Evolutionary conservation across 2,797 vertebrate genomes (phyloP), one percentile per base, ranked within the genome.

Genomic region (Rousettus madagascariensis): DNA sequence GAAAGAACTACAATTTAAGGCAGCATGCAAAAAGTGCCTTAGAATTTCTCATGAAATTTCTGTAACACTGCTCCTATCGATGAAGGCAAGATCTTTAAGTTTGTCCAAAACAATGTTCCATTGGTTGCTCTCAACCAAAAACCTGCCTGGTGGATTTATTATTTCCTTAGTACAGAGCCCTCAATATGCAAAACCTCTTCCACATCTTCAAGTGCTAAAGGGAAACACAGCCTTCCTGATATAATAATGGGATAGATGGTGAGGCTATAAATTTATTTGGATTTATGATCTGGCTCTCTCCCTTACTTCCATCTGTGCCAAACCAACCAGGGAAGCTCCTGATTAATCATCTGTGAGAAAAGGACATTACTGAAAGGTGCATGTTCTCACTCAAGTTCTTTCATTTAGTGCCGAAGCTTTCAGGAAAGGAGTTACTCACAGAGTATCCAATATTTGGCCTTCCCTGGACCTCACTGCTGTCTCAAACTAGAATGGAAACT

Each of bases 231-330:
- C 36, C 69, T 78, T 95, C 86, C 82, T 91, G 82, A 87, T 91
- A 88, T 49, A 97, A 92, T 91, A 90, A 95, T 57, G 86, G 93
- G 84, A 95, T 96, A 94, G 95, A 93, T 77, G 77, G 85, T 6
- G 72, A 97, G 84, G 91, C 92, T 84, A 94, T 97, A 96, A 90
- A 93, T 96, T 96, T 87, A 61, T 90, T 87, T 92, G 95, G 94
- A 98, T 97, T 98, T 97, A 97, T 0, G 92, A 96, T 79, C 86
- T 94, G 96, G 83, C 97, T 87, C 74, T 95, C 95, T 96, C 95
- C 84, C 80, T 97, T 90, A 91, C 95, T 78, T 96, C 96, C 89
- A 74, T 91, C 94, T 95, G 86, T 97, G 97, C 94, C 97, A 97
- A 95, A 80, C 91, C 89, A 91, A 78, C 77, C 51, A 0, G 95